Percentiles rank a stretch among this genome's conserved stretches.
Evolutionary conservation across 2,888 invertebrate genomes (phyloP).

Genomic region (Leptopilina myrica): DNA sequence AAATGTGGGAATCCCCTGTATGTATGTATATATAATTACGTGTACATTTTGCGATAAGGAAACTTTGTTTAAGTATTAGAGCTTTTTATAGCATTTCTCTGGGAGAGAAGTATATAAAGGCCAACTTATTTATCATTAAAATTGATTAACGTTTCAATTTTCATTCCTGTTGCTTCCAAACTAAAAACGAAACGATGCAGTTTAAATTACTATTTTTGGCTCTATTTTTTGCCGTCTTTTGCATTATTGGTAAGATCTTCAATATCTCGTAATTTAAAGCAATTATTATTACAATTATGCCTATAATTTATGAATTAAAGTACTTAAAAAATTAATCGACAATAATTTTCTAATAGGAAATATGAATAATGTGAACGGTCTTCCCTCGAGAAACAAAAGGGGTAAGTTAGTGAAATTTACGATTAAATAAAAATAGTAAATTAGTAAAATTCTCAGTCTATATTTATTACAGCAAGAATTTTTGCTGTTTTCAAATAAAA

Average conservation of each 20-base stretch:
- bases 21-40: too few relatives aligned
- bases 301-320: neutral
- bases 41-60: neutral
- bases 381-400: neutral
- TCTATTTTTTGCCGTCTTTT: neutral
- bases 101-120: neutral
- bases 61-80: neutral
- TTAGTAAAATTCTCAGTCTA: neutral
- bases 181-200: neutral
- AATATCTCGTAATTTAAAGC: neutral
- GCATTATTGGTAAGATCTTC: constrained; percentile 4
- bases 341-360: neutral
- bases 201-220: constrained; percentile 13
- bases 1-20: neutral
- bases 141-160: neutral
- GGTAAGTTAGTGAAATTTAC: neutral
- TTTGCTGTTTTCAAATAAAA: too few relatives aligned
- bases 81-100: neutral
- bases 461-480: too few relatives aligned
- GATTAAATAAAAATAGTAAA: neutral
- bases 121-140: neutral
- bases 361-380: neutral
- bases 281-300: neutral
- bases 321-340: neutral
- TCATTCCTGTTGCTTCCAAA: neutral